Evolutionary conservation across 2,888 invertebrate species (phyloP), one percentile per base, ranked within the genome.

Genomic region (Eristalinus aeneus): DNA sequence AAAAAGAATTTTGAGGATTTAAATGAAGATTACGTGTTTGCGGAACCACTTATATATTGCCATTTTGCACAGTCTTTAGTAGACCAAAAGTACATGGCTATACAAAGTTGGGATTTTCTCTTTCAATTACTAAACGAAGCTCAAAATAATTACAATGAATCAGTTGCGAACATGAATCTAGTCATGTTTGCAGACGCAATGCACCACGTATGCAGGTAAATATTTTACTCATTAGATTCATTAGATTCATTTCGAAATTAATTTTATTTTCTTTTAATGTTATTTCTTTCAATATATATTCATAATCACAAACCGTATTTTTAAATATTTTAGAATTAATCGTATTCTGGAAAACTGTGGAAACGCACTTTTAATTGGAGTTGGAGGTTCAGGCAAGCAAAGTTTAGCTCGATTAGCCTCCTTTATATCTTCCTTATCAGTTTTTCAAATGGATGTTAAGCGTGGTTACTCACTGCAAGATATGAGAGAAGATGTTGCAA

Each of bases 161-260:
- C 98, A 73, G 95, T 96, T 20, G 96, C 97, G 1, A 96, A 97
- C 0, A 98, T 98, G 98, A 98, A 98, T 93, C 93, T 99, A 73
- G 98, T 99, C 8, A 94, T 99, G 32, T 99, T 99, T 90, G 98
- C 98, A 90, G 98, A 98, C 91, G 98, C 98, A 6, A 97, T 98
- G 96, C 95, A 95, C 89, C 98, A 98, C 91, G 95, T 98, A 65
- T 97, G 97, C 93, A 94, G 97, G 94, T 95, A 89, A 27, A 27
- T 27, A 27, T n/a, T n/a, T n/a, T n/a, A n/a, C n/a, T n/a, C n/a
- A n/a, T n/a, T n/a, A n/a, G n/a, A n/a, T n/a, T n/a, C n/a, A n/a
- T n/a, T n/a, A n/a, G n/a, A n/a, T n/a, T n/a, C n/a, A n/a, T n/a
- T n/a, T n/a, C n/a, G n/a, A n/a, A n/a, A n/a, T n/a, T n/a, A n/a